A percentile compares a stretch with the other conserved stretches of the same genome.
Conservation (phyloP, 2,113 vertebrate genomes). For the Lamprotornis superbus region DNA sequence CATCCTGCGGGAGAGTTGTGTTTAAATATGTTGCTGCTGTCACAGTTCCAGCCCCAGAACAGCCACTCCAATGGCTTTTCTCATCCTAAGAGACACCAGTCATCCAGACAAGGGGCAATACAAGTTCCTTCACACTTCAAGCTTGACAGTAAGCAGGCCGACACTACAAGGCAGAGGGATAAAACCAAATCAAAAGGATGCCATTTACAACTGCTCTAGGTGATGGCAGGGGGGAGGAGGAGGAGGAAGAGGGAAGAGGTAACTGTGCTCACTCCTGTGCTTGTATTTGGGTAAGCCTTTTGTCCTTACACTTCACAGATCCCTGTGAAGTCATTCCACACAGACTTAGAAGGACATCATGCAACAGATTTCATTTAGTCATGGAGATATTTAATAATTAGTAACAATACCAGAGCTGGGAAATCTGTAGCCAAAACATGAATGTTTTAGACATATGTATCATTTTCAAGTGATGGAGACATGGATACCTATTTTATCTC, state of each 20-base stretch:
- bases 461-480: not conserved
- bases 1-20: not conserved
- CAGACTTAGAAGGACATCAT: not conserved
- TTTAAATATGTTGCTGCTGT: not conserved
- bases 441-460: not conserved
- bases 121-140: not conserved
- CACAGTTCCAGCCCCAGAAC: not conserved
- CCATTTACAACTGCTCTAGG: not conserved
- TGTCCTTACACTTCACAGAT: not conserved
- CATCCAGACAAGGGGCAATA: not conserved
- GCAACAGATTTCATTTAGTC: not conserved
- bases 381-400: not conserved
- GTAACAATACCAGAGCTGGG: not conserved
- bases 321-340: not conserved
- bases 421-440: not conserved
- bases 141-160: slow-evolving; percentile 38
- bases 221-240: not conserved
- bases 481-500: not conserved
- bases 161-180: not conserved
- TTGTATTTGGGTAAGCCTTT: not conserved
- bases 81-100: not conserved
- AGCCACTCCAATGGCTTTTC: not conserved
- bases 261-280: not conserved
- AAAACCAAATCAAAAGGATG: slow-evolving; percentile 25
- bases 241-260: not conserved